phyloP scores from a whole-genome alignment of 35 echinoderm and acorn worm species.

The Lytechinus pictus region DNA sequence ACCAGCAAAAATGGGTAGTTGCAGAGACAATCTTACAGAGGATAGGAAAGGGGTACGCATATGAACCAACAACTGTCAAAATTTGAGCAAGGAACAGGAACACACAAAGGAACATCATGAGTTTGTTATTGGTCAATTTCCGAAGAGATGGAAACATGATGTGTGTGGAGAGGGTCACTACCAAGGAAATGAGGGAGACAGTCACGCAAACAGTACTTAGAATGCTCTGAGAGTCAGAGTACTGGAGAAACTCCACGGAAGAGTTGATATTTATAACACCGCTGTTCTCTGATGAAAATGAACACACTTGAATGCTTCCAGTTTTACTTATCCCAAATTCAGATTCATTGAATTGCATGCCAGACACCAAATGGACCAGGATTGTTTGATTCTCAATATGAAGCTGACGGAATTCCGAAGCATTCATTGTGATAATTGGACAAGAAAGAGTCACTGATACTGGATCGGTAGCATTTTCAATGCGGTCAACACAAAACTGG shows the following conservation, averaged over 20 bases:
- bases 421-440: slow-evolving; percentile 20
- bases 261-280: neutral
- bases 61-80: slow-evolving; percentile 20
- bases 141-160: slow-evolving; percentile 60
- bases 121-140: slow-evolving; percentile 43
- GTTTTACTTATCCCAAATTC: neutral
- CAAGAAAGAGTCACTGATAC: neutral
- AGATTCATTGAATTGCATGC: neutral
- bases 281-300: neutral
- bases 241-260: neutral
- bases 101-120: slow-evolving; percentile 55
- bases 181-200: slow-evolving; percentile 32
- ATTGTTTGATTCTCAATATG: slow-evolving; percentile 2
- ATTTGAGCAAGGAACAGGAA: slow-evolving; percentile 62
- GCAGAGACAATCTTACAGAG: slow-evolving; percentile 55
- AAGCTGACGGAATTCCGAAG: slow-evolving; percentile 35
- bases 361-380: neutral
- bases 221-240: slow-evolving; percentile 32
- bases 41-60: neutral
- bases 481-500: neutral
- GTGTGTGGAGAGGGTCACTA: slow-evolving; percentile 49
- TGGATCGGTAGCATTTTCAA: neutral
- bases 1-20: slow-evolving; percentile 63
- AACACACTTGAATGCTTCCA: slow-evolving; percentile 27
- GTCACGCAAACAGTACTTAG: slow-evolving; percentile 43